These are phyloP conservation scores for Probosciger aterrimus DNA, from an alignment of 2,113 vertebrate genomes.

Conservation along the genomic window DNA sequence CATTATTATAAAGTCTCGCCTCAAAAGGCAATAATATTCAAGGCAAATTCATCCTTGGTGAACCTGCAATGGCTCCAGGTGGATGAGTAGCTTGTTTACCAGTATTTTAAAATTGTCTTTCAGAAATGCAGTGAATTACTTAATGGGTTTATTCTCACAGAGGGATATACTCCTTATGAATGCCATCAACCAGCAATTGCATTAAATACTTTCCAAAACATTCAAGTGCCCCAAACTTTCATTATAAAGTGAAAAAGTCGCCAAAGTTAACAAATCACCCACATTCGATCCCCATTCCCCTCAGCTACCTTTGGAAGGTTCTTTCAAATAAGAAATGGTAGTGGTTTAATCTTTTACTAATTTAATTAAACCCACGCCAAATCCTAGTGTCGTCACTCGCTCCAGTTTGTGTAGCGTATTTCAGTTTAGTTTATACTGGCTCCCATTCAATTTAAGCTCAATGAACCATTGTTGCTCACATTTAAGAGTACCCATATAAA, in stretches of 20 bases:
- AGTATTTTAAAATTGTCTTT: background rate
- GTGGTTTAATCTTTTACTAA: background rate
- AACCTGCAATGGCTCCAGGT: background rate
- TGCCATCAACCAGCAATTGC: background rate
- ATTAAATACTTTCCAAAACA: background rate
- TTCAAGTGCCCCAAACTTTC: background rate
- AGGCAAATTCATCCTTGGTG: background rate
- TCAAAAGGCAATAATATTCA: background rate
- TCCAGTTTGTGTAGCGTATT: background rate
- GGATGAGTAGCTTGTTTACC: background rate
- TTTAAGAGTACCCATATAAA: background rate
- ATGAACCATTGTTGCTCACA: background rate
- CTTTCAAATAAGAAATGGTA: background rate
- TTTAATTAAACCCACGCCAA: background rate
- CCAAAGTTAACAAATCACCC: background rate
- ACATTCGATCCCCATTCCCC: background rate
- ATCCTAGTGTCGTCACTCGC: background rate
- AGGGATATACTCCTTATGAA: background rate
- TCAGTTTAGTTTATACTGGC: background rate
- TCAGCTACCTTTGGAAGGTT: background rate
- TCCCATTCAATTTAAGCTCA: background rate
- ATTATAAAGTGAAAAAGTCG: background rate
- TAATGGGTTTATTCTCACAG: background rate
- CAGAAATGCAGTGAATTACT: background rate
- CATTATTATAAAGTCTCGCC: background rate